A percentile compares a stretch with the other conserved stretches of the same genome.
These are phyloP conservation scores for Tetropium fuscum DNA, from an alignment of 2,888 invertebrate species.

Conservation along the genomic window DNA sequence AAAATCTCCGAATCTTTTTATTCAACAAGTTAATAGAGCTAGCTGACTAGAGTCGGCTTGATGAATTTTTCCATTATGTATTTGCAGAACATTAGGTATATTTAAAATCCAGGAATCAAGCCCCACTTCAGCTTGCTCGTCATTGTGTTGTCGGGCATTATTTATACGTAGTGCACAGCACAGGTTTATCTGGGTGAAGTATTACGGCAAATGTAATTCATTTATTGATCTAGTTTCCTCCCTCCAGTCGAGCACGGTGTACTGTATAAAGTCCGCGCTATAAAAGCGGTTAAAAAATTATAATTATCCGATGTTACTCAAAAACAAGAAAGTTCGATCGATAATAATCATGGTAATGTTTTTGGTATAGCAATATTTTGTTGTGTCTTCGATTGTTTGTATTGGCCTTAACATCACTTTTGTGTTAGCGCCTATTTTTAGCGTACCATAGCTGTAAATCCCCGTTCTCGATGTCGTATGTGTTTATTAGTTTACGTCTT, in stretches of 20 bases:
- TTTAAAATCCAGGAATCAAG: too few relatives aligned
- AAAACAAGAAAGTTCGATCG: constrained; percentile 13
- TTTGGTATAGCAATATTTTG: constrained; percentile 15
- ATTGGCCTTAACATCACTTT: constrained; percentile 44
- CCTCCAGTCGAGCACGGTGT: constrained; percentile 48
- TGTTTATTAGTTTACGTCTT: too few relatives aligned
- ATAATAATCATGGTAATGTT: constrained; percentile 30
- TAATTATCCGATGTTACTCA: constrained; percentile 18
- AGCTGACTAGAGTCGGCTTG: too few relatives aligned
- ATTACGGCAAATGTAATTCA: constrained; percentile 65
- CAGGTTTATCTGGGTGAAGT: constrained; percentile 58
- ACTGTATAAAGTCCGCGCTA: constrained; percentile 49
- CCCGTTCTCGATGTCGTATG: constrained; percentile 13
- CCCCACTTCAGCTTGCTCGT: too few relatives aligned
- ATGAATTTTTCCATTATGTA: too few relatives aligned
- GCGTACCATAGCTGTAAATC: neutral
- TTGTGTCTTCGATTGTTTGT: constrained; percentile 25
- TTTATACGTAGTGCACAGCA: constrained; percentile 23
- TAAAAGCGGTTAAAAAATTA: constrained; percentile 50
- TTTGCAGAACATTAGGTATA: too few relatives aligned
- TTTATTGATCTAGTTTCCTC: constrained; percentile 66
- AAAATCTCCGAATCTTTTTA: too few relatives aligned
- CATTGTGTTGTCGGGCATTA: constrained; percentile 11
- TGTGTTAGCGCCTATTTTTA: constrained; percentile 29
- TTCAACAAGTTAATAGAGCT: too few relatives aligned